Conservation (phyloP, 2,888 invertebrate species). For the Pyrocoelia pectoralis region DNA sequence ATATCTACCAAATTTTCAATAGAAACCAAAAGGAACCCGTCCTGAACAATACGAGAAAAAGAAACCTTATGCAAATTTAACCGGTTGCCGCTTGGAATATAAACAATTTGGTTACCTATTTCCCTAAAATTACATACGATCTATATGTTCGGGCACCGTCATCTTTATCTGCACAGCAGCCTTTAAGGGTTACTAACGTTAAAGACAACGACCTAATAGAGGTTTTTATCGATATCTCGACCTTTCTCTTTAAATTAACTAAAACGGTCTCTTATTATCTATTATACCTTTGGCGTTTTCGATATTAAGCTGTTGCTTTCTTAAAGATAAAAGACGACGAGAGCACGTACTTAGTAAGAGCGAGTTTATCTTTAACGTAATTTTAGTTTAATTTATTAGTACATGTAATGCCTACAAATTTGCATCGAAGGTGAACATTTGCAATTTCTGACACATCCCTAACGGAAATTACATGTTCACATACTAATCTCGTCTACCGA, state of each 20-base stretch:
- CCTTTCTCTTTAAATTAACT: constrained; percentile 1
- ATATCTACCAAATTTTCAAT: background rate
- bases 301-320: background rate
- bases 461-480: no score
- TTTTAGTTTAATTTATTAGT: background rate
- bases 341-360: background rate
- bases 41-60: background rate
- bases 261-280: background rate
- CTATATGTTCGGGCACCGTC: background rate
- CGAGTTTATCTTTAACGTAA: background rate
- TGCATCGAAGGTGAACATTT: no score
- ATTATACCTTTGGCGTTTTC: background rate
- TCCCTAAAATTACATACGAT: background rate
- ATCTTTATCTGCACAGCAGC: background rate
- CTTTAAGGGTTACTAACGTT: background rate
- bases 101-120: background rate
- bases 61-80: background rate
- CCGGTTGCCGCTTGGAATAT: background rate
- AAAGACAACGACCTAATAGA: background rate
- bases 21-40: background rate
- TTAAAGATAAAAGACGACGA: background rate
- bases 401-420: no score
- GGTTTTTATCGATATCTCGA: background rate
- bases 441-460: no score
- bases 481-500: no score